Conservation (phyloP, 2,797 vertebrate species). For the Coranthus polyacanthus region DNA sequence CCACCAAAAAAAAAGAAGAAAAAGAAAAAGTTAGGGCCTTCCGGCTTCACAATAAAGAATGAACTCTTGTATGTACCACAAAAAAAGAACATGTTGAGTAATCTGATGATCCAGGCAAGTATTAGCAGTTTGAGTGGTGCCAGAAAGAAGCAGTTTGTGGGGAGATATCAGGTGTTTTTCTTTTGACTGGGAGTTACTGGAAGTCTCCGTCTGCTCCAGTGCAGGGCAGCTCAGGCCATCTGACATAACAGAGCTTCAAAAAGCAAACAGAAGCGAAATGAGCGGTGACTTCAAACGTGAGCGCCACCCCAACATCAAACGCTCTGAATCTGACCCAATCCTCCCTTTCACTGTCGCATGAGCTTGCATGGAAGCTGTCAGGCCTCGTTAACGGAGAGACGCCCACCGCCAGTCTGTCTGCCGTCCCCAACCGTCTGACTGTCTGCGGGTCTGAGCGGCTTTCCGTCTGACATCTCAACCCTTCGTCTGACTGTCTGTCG, state of each 20-base stretch:
- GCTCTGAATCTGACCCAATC: constrained; percentile 50
- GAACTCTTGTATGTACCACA: constrained; percentile 55
- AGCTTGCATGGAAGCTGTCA: constrained; percentile 73
- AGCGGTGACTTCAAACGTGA: constrained; percentile 65
- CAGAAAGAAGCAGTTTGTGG: not conserved
- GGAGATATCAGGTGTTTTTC: constrained; percentile 50
- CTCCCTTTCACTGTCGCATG: constrained; percentile 62
- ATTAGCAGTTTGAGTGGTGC: constrained; percentile 21
- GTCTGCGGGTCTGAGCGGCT: too few species aligned
- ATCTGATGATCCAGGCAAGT: constrained; percentile 34
- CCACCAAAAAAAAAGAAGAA: constrained; percentile 53
- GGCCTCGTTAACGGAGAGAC: constrained; percentile 72
- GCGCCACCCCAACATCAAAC: constrained; percentile 69
- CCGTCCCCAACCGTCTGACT: constrained; percentile 51
- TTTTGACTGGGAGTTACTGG: constrained; percentile 52
- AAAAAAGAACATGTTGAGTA: constrained; percentile 37
- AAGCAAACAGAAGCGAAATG: constrained; percentile 63
- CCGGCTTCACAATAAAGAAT: constrained; percentile 65
- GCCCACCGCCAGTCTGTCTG: constrained; percentile 74
- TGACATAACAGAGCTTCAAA: constrained; percentile 59
- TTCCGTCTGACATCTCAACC: constrained; percentile 7
- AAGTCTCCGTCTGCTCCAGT: constrained; percentile 14
- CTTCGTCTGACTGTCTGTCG: constrained; percentile 36
- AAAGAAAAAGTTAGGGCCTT: constrained; percentile 42
- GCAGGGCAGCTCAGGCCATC: constrained; percentile 24